phyloP scores from a whole-genome alignment of 2,797 vertebrate species.

The Linurgus olivaceus region DNA sequence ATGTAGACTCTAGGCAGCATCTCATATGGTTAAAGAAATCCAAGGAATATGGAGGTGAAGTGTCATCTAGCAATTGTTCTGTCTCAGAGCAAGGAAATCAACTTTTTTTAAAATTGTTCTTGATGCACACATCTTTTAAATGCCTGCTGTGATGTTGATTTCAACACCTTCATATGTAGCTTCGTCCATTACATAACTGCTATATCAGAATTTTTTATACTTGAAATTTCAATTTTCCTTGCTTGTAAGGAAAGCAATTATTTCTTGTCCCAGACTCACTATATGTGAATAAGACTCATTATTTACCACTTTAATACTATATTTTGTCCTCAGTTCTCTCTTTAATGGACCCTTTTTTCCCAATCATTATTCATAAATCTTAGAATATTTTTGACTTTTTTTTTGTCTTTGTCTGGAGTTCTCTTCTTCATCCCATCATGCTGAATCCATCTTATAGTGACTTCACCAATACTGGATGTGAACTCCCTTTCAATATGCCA shows the following conservation, averaged over 20 bases:
- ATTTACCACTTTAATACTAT: not conserved
- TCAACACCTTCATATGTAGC: not conserved
- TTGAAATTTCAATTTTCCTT: not conserved
- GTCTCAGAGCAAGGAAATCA: not conserved
- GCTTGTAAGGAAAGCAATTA: not conserved
- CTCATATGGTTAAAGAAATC: not conserved
- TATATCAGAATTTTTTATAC: not conserved
- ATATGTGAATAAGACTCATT: not conserved
- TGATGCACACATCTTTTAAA: not conserved
- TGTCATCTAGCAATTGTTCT: not conserved
- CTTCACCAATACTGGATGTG: not conserved
- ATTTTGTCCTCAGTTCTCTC: not conserved
- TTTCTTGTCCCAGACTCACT: not conserved
- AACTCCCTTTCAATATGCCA: not conserved
- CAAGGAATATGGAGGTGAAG: not conserved
- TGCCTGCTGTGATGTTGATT: not conserved
- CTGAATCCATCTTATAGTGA: not conserved
- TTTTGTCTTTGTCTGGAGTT: not conserved
- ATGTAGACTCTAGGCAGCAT: not conserved
- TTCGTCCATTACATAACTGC: not conserved
- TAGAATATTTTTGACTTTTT: not conserved
- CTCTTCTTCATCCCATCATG: not conserved
- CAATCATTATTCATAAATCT: not conserved
- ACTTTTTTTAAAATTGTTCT: not conserved
- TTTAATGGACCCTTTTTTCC: not conserved